These are phyloP conservation scores for human DNA, from an alignment of 2,113 vertebrate species.

Conservation along the genomic window DNA sequence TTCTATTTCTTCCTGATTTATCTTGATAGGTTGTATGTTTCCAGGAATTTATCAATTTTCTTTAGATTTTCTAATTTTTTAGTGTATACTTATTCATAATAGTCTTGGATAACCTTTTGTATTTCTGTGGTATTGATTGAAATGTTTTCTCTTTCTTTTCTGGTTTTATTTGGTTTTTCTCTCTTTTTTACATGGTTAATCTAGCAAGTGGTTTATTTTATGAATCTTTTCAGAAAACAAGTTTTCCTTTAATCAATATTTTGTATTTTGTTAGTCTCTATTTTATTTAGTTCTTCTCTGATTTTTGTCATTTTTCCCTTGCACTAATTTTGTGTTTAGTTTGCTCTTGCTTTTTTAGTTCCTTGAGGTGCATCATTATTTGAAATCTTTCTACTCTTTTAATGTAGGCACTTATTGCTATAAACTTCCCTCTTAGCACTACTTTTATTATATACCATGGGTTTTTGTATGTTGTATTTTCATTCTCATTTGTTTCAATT, in stretches of 20 bases:
- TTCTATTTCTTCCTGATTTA: background rate
- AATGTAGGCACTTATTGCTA: background rate
- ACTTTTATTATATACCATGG: too few species aligned
- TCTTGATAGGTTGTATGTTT: background rate
- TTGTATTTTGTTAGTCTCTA: background rate
- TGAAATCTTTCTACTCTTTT: background rate
- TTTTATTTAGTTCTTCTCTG: background rate
- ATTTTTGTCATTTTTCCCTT: background rate
- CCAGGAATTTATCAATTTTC: background rate
- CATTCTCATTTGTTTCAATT: too few species aligned
- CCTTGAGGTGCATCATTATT: background rate
- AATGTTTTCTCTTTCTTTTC: background rate
- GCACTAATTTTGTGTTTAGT: background rate
- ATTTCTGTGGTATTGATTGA: background rate
- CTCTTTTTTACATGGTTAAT: background rate
- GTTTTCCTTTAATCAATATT: too few species aligned
- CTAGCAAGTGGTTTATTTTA: too few species aligned
- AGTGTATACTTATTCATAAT: background rate
- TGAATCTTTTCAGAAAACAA: too few species aligned
- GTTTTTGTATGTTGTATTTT: too few species aligned
- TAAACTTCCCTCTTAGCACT: background rate
- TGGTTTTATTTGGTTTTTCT: background rate
- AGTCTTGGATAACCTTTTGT: background rate
- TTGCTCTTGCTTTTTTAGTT: background rate
- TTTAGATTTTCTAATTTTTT: background rate